phyloP scores from a whole-genome alignment of 2,888 invertebrate genomes.

The Zygogramma bicolorata region DNA sequence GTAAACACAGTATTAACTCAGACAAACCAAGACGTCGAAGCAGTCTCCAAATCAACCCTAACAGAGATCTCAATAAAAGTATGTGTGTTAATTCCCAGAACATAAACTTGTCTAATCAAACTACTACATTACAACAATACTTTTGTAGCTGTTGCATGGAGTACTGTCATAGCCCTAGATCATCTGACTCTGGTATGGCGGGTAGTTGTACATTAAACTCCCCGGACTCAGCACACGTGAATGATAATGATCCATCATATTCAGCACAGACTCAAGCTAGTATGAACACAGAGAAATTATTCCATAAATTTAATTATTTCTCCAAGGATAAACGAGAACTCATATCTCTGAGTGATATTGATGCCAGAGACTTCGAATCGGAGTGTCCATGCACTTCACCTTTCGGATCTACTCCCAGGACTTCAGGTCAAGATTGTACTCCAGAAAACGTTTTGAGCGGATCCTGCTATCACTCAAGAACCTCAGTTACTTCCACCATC shows the following conservation, averaged over 20 bases:
- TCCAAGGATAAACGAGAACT: slow-evolving; percentile 53
- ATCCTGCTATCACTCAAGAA: slow-evolving; percentile 68
- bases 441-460: slow-evolving; percentile 71
- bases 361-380: slow-evolving; percentile 72
- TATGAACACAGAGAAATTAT: slow-evolving; percentile 54
- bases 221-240: slow-evolving; percentile 71
- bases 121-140: slow-evolving; percentile 42
- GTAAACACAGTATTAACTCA: slow-evolving; percentile 72
- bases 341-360: slow-evolving; percentile 71
- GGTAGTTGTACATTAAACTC: slow-evolving; percentile 83
- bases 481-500: slow-evolving; percentile 68
- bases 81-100: slow-evolving; percentile 69
- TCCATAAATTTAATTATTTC: slow-evolving; percentile 55
- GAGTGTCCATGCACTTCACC: slow-evolving; percentile 81
- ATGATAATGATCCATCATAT: slow-evolving; percentile 49
- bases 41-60: slow-evolving; percentile 59
- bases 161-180: slow-evolving; percentile 75
- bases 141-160: slow-evolving; percentile 59
- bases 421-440: slow-evolving; percentile 73
- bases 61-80: slow-evolving; percentile 44
- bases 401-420: slow-evolving; percentile 79
- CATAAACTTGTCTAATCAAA: slow-evolving; percentile 56
- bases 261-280: slow-evolving; percentile 54
- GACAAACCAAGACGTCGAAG: slow-evolving; percentile 69
- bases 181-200: slow-evolving; percentile 88